Evolutionary conservation across 1,140 invertebrate genomes (phyloP), one percentile per base, ranked within the genome.

Genomic region (Drosophila obscura): DNA sequence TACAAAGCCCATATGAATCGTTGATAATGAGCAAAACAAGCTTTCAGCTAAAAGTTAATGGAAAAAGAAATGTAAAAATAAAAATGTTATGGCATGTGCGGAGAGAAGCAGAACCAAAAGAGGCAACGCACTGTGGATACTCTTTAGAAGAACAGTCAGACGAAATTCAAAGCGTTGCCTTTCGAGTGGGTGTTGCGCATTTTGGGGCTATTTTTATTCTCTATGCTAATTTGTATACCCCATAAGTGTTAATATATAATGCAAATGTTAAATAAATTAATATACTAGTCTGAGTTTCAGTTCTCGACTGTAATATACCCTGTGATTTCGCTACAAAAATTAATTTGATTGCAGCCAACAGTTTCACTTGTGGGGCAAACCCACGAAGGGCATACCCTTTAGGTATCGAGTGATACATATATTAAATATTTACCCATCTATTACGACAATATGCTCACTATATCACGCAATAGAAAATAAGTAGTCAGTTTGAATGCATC

Each of bases 21-120:
- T 45, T 77, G 73, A 77, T 76, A 76, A 76, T 77, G 73, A 71
- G 62, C 57, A 69, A 76, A 77, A 48, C 73, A 62, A 77, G 49
- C 55, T 4, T 57, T 57, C 19, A 13, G 11, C 67, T 71, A 15
- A 69, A 69, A 69, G 66, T 43, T 58, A 50, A 39, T 39, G 35
- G 44, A 35, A 55, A 49, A 67, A 44, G 24, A 31, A 43, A 63
- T 69, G 43, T 50, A 44, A 71, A 43, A 39, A 26, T 16, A 48
- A 31, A 44, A 26, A 15, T 50, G 9, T 64, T 48, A 49, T 45
- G 49, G 39, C 69, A 58, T 65, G 61, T 49, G 60, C 28, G 48
- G 19, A 11, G 24, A 43, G 8, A 56, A 44, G 46, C 16, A 13
- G 15, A 19, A 35, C 11, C 22, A 63, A 24, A 35, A 15, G 5